Percentiles rank a stretch among this genome's conserved stretches.
Conservation (phyloP, 2,797 vertebrate genomes). For the Mastacembelus armatus region DNA sequence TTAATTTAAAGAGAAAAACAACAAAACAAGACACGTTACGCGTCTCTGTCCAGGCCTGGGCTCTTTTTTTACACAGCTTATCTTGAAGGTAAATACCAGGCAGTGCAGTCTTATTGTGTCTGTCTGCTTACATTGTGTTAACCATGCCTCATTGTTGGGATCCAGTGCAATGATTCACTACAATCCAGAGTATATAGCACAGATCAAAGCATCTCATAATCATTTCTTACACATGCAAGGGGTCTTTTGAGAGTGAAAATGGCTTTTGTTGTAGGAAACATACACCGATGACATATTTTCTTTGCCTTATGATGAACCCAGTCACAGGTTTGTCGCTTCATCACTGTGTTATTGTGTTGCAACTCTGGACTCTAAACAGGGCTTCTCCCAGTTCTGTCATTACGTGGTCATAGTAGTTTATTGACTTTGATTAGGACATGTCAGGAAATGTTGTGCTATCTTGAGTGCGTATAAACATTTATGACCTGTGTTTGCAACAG, state of each 20-base stretch:
- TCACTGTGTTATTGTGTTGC: slow-evolving; percentile 52
- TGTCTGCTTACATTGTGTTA: slow-evolving; percentile 27
- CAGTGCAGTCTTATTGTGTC: slow-evolving; percentile 42
- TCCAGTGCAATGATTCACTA: slow-evolving; percentile 49
- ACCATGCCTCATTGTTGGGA: slow-evolving; percentile 41
- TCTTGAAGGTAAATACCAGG: slow-evolving; percentile 21
- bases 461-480: background rate
- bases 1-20: slow-evolving; percentile 5
- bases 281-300: background rate
- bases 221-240: background rate
- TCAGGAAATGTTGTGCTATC: background rate
- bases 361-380: slow-evolving; percentile 47
- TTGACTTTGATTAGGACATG: slow-evolving; percentile 16
- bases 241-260: background rate
- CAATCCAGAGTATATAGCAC: no score
- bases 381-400: slow-evolving; percentile 33
- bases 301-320: slow-evolving; percentile 9
- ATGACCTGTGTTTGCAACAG: background rate
- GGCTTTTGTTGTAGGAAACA: background rate
- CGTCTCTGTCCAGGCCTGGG: background rate
- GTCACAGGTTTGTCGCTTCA: slow-evolving; percentile 22
- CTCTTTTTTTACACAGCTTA: slow-evolving; percentile 20
- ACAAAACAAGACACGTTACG: slow-evolving; percentile 1
- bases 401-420: slow-evolving; percentile 2
- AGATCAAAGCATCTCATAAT: background rate